A percentile compares a stretch with the other conserved stretches of the same genome.
phyloP scores from a whole-genome alignment of 1,140 invertebrate species.

The Cephus cinctus region DNA sequence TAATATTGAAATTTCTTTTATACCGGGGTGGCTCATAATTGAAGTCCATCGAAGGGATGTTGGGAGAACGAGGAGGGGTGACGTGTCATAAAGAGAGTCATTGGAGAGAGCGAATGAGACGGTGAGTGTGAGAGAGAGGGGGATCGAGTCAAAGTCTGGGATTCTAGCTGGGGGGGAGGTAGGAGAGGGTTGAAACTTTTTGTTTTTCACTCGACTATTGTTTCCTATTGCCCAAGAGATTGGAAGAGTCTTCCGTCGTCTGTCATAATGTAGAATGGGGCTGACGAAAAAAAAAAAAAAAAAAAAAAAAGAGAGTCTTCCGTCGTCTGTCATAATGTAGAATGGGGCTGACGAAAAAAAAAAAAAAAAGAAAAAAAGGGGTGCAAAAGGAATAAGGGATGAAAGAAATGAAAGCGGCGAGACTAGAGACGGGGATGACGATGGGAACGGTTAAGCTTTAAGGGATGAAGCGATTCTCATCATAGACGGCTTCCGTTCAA shows the following conservation, averaged over 20 bases:
- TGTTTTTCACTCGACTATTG: constrained; percentile 53
- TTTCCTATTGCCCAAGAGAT: constrained; percentile 44
- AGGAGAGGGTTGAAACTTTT: constrained; percentile 40
- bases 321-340: too few relatives aligned
- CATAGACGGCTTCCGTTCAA: constrained; percentile 46
- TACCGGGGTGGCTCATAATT: constrained; percentile 51
- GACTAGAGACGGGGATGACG: too few relatives aligned
- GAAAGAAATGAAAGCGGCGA: too few relatives aligned
- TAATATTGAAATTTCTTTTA: constrained; percentile 59
- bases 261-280: too few relatives aligned
- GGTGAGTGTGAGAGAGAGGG: constrained; percentile 1
- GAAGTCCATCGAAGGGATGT: constrained; percentile 57
- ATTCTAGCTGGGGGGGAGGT: neutral
- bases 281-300: too few relatives aligned
- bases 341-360: too few relatives aligned
- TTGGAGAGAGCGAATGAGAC: constrained; percentile 16
- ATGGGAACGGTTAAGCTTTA: too few relatives aligned
- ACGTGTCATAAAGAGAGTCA: constrained; percentile 27
- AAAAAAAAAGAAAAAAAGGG: too few relatives aligned
- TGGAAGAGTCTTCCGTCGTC: too few relatives aligned
- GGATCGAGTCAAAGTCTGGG: too few relatives aligned
- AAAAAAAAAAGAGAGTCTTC: too few relatives aligned
- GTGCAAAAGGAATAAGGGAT: constrained; percentile 22
- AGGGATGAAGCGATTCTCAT: constrained; percentile 21
- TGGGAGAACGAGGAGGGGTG: constrained; percentile 33